Percentiles rank a stretch among this genome's conserved stretches.
These are phyloP conservation scores for Sphyrna mokarran DNA, from an alignment of 2,113 vertebrate species.

Conservation along the genomic window DNA sequence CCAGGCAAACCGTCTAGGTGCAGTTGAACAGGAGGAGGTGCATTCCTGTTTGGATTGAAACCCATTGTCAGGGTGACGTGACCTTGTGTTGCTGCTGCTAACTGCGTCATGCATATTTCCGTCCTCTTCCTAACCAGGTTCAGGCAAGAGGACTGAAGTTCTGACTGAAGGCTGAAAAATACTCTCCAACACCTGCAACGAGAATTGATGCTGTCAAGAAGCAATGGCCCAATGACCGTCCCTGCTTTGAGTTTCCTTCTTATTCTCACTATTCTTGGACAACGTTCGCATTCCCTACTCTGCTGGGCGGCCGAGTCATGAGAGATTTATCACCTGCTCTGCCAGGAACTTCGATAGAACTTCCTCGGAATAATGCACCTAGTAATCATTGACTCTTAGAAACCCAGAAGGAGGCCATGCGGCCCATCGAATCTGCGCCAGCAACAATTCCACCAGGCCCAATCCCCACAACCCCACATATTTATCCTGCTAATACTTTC, in stretches of 20 bases:
- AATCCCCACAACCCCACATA: too few species aligned
- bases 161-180: not conserved
- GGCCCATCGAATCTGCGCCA: too few species aligned
- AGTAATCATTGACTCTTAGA: not conserved
- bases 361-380: not conserved
- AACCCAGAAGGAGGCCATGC: too few species aligned
- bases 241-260: not conserved
- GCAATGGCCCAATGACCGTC: not conserved
- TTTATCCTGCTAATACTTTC: too few species aligned
- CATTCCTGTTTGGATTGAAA: not conserved
- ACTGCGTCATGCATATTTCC: not conserved
- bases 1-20: too few species aligned
- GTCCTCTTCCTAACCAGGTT: not conserved
- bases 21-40: not conserved
- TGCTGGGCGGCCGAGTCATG: not conserved
- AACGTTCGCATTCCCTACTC: not conserved
- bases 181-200: not conserved
- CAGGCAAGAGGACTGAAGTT: not conserved
- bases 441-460: too few species aligned
- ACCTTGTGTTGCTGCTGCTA: not conserved
- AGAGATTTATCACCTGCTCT: not conserved
- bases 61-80: constrained; percentile 16
- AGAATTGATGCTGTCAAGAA: not conserved
- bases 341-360: too few species aligned
- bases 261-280: not conserved